Evolutionary conservation across 2,888 invertebrate genomes (phyloP).

Genomic region (Helobdella robusta): DNA sequence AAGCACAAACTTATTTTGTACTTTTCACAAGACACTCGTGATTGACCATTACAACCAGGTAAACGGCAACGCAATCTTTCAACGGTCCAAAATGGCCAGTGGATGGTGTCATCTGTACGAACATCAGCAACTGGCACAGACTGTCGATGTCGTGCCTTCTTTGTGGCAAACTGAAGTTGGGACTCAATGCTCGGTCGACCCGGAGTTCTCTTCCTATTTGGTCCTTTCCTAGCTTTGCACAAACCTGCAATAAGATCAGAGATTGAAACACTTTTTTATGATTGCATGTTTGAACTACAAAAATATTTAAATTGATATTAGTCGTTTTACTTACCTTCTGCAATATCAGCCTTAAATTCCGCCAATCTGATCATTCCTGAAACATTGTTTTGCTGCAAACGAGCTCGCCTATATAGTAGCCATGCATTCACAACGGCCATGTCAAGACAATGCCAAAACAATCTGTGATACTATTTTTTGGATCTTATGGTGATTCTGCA

Average conservation of each 20-base stretch:
- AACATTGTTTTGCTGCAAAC: too few relatives aligned
- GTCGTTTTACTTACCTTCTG: not conserved
- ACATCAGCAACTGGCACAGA: not conserved
- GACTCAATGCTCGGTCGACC: not conserved
- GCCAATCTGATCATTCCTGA: too few relatives aligned
- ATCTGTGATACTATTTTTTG: constrained; percentile 10
- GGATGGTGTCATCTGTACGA: constrained; percentile 1
- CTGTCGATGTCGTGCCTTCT: constrained; percentile 1
- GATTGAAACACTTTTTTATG: not conserved
- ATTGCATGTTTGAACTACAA: not conserved
- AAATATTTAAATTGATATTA: too few relatives aligned
- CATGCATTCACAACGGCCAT: constrained; percentile 4
- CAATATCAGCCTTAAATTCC: not conserved
- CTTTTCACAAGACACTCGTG: too few relatives aligned
- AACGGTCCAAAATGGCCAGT: not conserved
- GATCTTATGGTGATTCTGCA: not conserved
- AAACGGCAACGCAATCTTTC: constrained; percentile 4
- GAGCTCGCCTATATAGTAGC: constrained; percentile 3
- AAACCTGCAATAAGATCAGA: not conserved
- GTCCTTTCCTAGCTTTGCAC: too few relatives aligned
- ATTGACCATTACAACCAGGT: too few relatives aligned
- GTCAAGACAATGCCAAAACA: constrained; percentile 8
- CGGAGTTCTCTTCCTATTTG: too few relatives aligned
- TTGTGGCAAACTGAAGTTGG: constrained; percentile 3
- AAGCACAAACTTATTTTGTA: not conserved